phyloP scores from a whole-genome alignment of 1,140 invertebrate species.

The Bombus soroeensis region DNA sequence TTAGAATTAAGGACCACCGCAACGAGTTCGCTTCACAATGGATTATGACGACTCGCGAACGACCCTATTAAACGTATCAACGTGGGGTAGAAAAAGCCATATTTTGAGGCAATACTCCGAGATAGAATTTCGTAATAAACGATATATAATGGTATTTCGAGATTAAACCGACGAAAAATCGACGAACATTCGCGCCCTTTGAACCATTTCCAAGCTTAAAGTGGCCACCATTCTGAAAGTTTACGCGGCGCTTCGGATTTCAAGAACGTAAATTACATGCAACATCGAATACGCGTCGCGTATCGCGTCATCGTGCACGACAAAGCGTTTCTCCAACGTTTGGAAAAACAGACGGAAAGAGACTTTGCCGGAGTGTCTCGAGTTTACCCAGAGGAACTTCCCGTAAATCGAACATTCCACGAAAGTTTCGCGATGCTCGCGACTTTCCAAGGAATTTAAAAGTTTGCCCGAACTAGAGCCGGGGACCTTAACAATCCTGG shows the following conservation, averaged over 20 bases:
- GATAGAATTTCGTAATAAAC: background rate
- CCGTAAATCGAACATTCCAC: slow-evolving; percentile 37
- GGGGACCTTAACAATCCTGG: background rate
- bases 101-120: too few relatives aligned
- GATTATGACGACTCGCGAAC: slow-evolving; percentile 15
- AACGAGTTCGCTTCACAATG: slow-evolving; percentile 25
- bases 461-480: slow-evolving; percentile 4
- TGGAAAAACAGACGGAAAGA: background rate
- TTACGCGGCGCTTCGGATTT: background rate
- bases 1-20: slow-evolving; percentile 27
- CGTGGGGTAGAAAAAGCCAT: background rate
- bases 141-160: background rate
- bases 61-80: background rate
- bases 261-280: background rate
- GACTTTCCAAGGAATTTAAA: slow-evolving; percentile 36
- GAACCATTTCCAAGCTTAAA: background rate
- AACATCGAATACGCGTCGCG: background rate
- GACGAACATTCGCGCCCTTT: background rate
- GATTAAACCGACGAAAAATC: too few relatives aligned
- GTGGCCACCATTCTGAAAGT: background rate
- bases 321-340: background rate
- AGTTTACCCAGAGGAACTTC: slow-evolving; percentile 20
- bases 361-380: background rate
- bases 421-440: background rate
- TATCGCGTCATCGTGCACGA: background rate